These are phyloP conservation scores for Pararge aegeria DNA, from an alignment of 1,140 invertebrate genomes.

Conservation along the genomic window DNA sequence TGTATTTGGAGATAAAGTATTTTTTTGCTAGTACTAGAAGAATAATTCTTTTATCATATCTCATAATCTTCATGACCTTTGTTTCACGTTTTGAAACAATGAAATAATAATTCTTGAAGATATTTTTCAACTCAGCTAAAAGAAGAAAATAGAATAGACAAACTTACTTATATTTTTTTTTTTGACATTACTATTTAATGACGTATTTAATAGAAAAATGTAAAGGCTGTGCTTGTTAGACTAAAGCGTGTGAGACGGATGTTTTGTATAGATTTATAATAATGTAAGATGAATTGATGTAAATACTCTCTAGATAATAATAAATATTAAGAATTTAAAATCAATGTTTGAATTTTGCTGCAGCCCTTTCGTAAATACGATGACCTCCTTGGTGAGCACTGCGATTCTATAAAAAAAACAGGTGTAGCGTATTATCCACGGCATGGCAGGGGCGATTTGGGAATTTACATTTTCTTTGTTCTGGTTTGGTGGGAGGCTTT, in stretches of 20 bases:
- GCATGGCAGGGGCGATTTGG: no score
- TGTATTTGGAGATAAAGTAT: neutral
- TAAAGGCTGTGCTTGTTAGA: constrained; percentile 26
- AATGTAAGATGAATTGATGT: neutral
- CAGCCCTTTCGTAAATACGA: neutral
- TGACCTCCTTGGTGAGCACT: no score
- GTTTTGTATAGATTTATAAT: constrained; percentile 18
- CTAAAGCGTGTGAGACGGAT: constrained; percentile 13
- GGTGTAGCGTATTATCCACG: no score
- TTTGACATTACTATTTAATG: neutral
- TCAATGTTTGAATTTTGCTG: neutral
- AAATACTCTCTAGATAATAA: constrained; percentile 8
- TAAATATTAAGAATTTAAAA: neutral
- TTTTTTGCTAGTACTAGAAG: neutral
- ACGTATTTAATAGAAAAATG: constrained; percentile 11
- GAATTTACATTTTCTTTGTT: no score
- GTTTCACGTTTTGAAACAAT: no score
- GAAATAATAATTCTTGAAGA: no score
- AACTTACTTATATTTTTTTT: neutral
- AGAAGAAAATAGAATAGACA: neutral
- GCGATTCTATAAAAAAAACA: no score
- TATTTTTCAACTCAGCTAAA: no score
- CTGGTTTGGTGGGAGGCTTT: no score
- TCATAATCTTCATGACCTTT: no score
- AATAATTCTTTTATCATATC: neutral